A percentile compares a stretch with the other conserved stretches of the same genome.
Conservation (phyloP, 92 coral and sea anemone species). For the Isaurus tuberculatus region DNA sequence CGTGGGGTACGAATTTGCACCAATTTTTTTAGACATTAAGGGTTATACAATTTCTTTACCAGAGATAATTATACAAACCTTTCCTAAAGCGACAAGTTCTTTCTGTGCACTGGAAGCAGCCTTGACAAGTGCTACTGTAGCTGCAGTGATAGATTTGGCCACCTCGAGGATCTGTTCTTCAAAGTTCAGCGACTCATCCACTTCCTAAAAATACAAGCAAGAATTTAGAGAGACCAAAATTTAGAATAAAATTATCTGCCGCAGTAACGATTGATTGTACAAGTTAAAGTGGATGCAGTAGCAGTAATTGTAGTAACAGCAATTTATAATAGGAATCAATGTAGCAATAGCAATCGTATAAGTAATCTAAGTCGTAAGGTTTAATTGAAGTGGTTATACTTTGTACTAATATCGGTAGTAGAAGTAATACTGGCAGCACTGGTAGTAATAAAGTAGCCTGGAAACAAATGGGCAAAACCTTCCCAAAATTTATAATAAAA, state of each 20-base stretch:
- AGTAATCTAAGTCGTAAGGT: too few species aligned
- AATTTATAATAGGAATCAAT: too few species aligned
- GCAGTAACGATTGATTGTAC: too few species aligned
- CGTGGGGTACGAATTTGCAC: too few species aligned
- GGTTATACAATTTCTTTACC: not conserved
- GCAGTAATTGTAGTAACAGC: not conserved
- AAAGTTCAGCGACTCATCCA: slow-evolving; percentile 73
- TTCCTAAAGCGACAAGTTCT: slow-evolving; percentile 91
- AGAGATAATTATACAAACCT: slow-evolving; percentile 58
- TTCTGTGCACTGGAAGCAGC: slow-evolving; percentile 97
- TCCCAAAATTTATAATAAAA: too few species aligned
- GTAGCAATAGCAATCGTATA: not conserved
- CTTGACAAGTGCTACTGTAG: slow-evolving; percentile 96
- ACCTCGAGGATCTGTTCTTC: slow-evolving; percentile 97
- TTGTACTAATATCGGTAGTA: too few species aligned
- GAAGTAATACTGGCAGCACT: too few species aligned
- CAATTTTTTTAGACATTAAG: too few species aligned
- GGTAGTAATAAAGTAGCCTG: too few species aligned
- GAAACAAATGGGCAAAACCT: too few species aligned
- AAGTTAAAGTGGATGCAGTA: not conserved
- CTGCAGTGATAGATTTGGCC: slow-evolving; percentile 97
- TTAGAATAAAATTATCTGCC: too few species aligned
- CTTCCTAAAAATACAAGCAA: slow-evolving; percentile 11
- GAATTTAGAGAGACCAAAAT: not conserved
- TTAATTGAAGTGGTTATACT: too few species aligned